Evolutionary conservation across 1,140 invertebrate species (phyloP), one percentile per base, ranked within the genome.

Genomic region (Metaphire vulgaris): DNA sequence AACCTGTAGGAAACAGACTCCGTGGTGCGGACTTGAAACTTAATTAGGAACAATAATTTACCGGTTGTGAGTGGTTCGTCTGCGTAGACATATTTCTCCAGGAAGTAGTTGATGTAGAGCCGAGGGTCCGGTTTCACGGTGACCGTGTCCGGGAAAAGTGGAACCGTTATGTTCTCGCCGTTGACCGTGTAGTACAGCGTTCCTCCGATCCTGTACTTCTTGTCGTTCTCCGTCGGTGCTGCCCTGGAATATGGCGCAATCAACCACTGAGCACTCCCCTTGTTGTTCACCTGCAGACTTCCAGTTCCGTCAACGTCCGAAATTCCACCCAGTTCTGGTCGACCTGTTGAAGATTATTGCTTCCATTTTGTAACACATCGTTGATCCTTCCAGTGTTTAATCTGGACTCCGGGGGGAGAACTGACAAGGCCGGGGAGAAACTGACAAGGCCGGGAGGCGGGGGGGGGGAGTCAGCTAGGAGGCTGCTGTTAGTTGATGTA

Each of bases 61-160:
- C 72, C 71, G 30, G 30, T 29, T 65, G 80, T 80, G 26, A 80
- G 66, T 12, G 80, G 80, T 75, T 80, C 79, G 69, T 80, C 78
- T 41, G 78, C 76, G 41, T 76, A 67, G 66, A 80, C 78, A 76
- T 78, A 79, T 76, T 79, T 79, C 41, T 79, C 80, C 28, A 79
- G 75, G 76, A 80, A 80, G 65, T 80, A 80, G 64, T 77, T 72
- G 32, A 80, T 65, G 1, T 77, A 33, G 2, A 80, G 77, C n/a
- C 74, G 77, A 66, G 80, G 79, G 30, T 80, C 78, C 34, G 80
- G 80, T 75, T 79, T 80, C 0, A 80, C 80, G 33, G 77, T 79
- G 21, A 80, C 77, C 15, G 77, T 78, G 56, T 80, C 80, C 15
- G 80, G 79, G 28, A 79, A 70, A 15, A 80, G 69, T n/a, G 76